Evolutionary conservation across 1,140 invertebrate genomes (phyloP), one percentile per base, ranked within the genome.

Genomic region (Listronotus bonariensis): DNA sequence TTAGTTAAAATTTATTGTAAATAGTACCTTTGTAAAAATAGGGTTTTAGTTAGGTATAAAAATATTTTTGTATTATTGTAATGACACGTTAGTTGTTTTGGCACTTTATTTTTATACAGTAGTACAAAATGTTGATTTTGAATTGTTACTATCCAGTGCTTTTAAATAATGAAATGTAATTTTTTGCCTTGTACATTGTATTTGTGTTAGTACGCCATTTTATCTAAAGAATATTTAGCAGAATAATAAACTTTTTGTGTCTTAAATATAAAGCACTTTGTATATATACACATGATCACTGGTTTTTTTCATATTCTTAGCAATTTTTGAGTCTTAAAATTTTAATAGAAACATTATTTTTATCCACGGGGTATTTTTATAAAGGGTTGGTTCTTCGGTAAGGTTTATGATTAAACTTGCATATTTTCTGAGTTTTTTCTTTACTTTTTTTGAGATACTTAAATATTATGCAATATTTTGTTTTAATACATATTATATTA

Each of bases 51-150:
- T 58, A 45, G 38, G 20, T 6, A 58, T n/a, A 43, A 31, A 57
- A 63, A 66, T 53, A 53, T 66, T 66, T n/a, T 66, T 59, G 63
- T 65, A 65, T 59, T 65, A 59, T 65, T 53, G 63, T 65, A 65
- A 43, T 36, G 18, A 26, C 55, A 53, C 53, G 31, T 53, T 32
- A 56, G 54, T 56, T 57, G 32, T 38, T 51, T 57, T 18, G 48
- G 54, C 62, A 57, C 54, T 51, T 32, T 65, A 65, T 65, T 65
- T 65, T 65, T 65, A 53, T 56, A 65, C 62, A 51, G 55, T 66
- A 59, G 64, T 59, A 59, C 64, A 59, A 59, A 59, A 66, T 63
- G 36, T 49, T 17, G 9, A 42, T 43, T 42, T 57, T 18, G 11
- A 42, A 17, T 20, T 42, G 41, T 26, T 43, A 31, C 26, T 45